phyloP scores from a whole-genome alignment of 2,888 invertebrate species.

The Exephanes ischioxanthus region DNA sequence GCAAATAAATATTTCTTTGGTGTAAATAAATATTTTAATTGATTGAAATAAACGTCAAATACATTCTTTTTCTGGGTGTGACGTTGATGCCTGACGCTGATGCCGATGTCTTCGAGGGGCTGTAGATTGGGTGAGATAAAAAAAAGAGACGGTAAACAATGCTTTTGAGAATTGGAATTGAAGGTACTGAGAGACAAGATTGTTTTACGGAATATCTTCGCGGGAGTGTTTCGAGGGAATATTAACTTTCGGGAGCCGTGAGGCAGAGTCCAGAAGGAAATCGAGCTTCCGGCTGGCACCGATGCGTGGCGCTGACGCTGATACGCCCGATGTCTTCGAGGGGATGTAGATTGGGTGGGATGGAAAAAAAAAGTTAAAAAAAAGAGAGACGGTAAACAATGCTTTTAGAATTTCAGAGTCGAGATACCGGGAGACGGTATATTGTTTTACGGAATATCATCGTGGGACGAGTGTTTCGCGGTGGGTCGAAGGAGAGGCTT shows the following conservation, averaged over 20 bases:
- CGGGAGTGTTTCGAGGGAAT: no score
- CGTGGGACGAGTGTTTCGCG: not conserved
- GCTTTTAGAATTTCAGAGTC: not conserved
- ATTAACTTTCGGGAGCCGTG: slow-evolving; percentile 38
- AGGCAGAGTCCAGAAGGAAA: slow-evolving; percentile 1
- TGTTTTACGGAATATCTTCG: slow-evolving; percentile 32
- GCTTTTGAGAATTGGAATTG: not conserved
- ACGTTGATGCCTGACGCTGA: not conserved
- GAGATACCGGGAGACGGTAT: slow-evolving; percentile 4
- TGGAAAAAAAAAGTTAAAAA: not conserved
- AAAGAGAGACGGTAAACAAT: not conserved
- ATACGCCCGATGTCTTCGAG: no score
- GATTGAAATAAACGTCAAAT: no score
- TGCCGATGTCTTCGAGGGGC: not conserved
- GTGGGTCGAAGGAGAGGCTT: not conserved
- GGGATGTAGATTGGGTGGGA: not conserved
- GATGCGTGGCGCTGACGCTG: not conserved
- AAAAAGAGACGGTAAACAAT: not conserved
- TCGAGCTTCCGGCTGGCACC: slow-evolving; percentile 13
- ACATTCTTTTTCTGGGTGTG: not conserved
- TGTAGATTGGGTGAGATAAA: not conserved
- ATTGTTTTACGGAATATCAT: slow-evolving; percentile 37
- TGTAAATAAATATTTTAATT: no score
- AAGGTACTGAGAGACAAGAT: not conserved
- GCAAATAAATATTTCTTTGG: no score